Conservation (phyloP, 2,888 invertebrate genomes). For the Apodemia duryi region DNA sequence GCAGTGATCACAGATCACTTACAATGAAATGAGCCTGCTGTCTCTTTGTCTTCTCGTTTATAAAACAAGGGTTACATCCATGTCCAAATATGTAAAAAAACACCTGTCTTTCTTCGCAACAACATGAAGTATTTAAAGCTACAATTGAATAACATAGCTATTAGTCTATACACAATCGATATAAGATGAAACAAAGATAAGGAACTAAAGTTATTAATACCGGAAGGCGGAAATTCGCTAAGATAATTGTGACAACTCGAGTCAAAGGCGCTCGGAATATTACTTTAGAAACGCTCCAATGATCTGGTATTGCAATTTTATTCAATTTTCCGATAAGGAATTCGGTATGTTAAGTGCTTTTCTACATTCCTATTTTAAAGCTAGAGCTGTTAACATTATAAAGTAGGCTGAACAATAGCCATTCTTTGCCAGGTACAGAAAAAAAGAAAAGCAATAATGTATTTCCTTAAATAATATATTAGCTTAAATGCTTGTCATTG, state of each 20-base stretch:
- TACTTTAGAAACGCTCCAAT: neutral
- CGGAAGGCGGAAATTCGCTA: neutral
- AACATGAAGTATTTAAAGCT: neutral
- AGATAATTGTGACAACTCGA: neutral
- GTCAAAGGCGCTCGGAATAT: neutral
- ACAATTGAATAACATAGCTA: neutral
- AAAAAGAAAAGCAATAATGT: no score
- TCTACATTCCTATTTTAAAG: no score
- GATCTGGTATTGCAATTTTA: neutral
- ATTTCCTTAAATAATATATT: no score
- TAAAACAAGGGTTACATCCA: neutral
- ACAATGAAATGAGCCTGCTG: no score
- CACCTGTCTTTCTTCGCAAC: neutral
- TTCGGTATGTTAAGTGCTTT: neutral
- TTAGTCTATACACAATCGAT: neutral
- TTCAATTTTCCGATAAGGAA: neutral
- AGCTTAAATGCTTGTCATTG: no score
- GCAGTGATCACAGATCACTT: no score
- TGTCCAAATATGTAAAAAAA: neutral
- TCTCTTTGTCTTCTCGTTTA: neutral
- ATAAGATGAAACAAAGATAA: constrained; percentile 5
- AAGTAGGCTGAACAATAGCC: no score
- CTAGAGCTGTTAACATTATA: no score
- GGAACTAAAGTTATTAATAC: constrained; percentile 2
- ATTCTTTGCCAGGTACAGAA: no score